Percentiles rank a stretch among this genome's conserved stretches.
phyloP scores from a whole-genome alignment of 1,140 invertebrate genomes.

The Drosophila triauraria region DNA sequence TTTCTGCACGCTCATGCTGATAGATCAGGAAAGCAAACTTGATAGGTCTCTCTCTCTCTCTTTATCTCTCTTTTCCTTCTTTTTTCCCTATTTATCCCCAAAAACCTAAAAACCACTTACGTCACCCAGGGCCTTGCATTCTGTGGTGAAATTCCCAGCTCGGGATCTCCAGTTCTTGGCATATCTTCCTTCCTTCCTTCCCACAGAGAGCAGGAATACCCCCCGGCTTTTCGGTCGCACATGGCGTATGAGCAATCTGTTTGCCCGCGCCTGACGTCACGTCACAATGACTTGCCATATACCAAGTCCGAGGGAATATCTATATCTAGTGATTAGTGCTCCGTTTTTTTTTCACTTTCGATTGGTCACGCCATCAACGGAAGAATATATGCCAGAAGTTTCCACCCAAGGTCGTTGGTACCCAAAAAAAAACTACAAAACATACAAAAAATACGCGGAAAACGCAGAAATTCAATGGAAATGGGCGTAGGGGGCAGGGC shows the following conservation, averaged over 20 bases:
- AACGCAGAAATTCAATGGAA: slow-evolving; percentile 11
- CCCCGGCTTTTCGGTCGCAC: slow-evolving; percentile 19
- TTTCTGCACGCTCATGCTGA: slow-evolving; percentile 61
- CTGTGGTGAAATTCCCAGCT: slow-evolving; percentile 41
- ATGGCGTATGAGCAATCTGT: slow-evolving; percentile 42
- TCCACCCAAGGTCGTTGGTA: slow-evolving; percentile 30
- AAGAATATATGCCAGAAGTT: slow-evolving; percentile 42
- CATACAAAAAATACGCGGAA: background rate
- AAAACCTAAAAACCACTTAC: background rate
- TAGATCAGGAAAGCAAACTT: slow-evolving; percentile 42
- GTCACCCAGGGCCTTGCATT: slow-evolving; percentile 32
- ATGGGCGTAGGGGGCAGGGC: background rate
- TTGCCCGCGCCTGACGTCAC: slow-evolving; percentile 36
- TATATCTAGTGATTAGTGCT: slow-evolving; percentile 30
- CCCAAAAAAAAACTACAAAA: slow-evolving; percentile 4
- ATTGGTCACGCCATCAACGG: slow-evolving; percentile 33
- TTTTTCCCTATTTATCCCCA: slow-evolving; percentile 1
- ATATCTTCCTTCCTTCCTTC: background rate
- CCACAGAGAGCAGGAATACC: slow-evolving; percentile 27
- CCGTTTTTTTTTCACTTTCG: slow-evolving; percentile 18
- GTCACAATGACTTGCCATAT: slow-evolving; percentile 21
- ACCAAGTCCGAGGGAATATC: slow-evolving; percentile 4
- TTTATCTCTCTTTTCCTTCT: background rate
- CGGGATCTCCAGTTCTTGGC: background rate
- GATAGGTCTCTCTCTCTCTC: slow-evolving; percentile 26